phyloP scores from a whole-genome alignment of 2,113 vertebrate species.

The Empidonax alnorum region DNA sequence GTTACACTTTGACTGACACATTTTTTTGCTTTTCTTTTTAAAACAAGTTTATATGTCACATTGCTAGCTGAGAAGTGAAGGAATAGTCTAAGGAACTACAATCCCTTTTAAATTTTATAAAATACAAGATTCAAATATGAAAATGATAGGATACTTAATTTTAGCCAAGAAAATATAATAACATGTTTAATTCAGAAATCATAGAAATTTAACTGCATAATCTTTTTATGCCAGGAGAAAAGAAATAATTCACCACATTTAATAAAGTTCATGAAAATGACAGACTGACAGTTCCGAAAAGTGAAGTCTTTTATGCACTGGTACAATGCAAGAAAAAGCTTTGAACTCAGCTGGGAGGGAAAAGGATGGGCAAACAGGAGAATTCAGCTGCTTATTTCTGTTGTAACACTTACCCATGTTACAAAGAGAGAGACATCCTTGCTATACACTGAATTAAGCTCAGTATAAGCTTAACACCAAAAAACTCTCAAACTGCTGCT shows the following conservation, averaged over 20 bases:
- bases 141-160: background rate
- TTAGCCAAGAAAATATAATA: background rate
- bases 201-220: background rate
- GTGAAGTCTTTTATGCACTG: background rate
- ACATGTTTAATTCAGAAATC: background rate
- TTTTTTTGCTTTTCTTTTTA: background rate
- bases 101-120: background rate
- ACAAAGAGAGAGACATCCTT: background rate
- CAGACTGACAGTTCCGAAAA: background rate
- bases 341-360: background rate
- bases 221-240: background rate
- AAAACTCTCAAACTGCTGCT: background rate
- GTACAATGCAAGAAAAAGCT: background rate
- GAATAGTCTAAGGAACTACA: background rate
- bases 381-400: background rate
- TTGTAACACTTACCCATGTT: background rate
- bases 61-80: background rate
- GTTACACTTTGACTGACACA: background rate
- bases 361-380: background rate
- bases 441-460: background rate
- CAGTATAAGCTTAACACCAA: background rate
- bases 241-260: background rate
- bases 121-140: background rate
- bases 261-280: background rate
- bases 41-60: conserved; percentile 19